Evolutionary conservation across 2,113 vertebrate genomes (phyloP).

Genomic region (Ochotona curzoniae): DNA sequence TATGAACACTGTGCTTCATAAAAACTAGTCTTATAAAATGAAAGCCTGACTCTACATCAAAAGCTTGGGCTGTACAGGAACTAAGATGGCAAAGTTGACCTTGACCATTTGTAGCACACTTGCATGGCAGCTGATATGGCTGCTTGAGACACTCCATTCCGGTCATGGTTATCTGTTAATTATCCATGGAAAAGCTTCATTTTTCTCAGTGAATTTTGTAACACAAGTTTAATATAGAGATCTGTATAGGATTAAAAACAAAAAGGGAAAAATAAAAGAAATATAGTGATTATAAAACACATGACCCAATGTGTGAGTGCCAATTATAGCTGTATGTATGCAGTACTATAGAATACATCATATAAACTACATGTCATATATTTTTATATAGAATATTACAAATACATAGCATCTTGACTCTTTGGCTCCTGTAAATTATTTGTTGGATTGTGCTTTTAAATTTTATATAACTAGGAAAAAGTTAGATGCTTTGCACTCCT

Average conservation of each 20-base stretch:
- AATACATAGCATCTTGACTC: not conserved
- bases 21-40: not conserved
- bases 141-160: not conserved
- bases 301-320: not conserved
- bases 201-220: not conserved
- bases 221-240: not conserved
- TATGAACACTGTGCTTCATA: not conserved
- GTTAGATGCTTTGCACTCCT: not conserved
- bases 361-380: not conserved
- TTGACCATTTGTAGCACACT: not conserved
- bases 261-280: not conserved
- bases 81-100: not conserved
- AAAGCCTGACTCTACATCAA: not conserved
- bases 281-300: not conserved
- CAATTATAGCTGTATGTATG: not conserved
- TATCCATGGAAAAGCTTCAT: not conserved
- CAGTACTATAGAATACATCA: too few species aligned
- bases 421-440: not conserved
- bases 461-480: not conserved
- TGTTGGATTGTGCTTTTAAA: not conserved
- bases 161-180: not conserved
- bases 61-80: not conserved
- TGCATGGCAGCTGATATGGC: not conserved
- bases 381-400: not conserved
- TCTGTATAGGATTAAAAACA: not conserved